A percentile compares a stretch with the other conserved stretches of the same genome.
phyloP scores from a whole-genome alignment of 2,797 vertebrate species.

The Sebastes trivittatus region DNA sequence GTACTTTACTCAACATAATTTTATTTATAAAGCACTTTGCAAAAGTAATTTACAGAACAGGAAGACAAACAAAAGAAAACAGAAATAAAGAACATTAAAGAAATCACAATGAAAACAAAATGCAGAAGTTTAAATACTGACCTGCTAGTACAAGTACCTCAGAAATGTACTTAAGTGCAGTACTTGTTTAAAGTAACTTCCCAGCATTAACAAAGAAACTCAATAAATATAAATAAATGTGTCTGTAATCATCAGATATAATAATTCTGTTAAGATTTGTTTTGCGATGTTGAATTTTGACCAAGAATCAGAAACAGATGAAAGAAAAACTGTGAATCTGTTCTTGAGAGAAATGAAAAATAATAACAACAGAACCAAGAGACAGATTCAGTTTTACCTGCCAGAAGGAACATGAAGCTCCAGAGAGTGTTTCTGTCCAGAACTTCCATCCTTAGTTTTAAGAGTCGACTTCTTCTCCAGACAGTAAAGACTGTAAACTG shows the following conservation, averaged over 20 bases:
- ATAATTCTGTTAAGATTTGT: background rate
- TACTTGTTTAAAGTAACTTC: background rate
- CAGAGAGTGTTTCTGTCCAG: background rate
- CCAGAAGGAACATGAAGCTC: background rate
- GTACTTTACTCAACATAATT: too few relatives aligned
- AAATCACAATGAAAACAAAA: too few relatives aligned
- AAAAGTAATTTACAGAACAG: background rate
- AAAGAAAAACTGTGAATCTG: background rate
- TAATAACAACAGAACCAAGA: background rate
- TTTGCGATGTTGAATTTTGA: background rate
- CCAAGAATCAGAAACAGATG: background rate
- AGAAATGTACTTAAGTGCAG: background rate
- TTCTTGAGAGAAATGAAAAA: background rate
- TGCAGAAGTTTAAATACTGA: background rate
- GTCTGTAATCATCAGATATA: background rate
- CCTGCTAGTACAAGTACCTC: background rate
- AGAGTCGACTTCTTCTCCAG: background rate
- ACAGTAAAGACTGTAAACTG: background rate
- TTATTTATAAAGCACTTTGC: too few relatives aligned
- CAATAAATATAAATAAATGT: background rate
- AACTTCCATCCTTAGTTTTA: background rate
- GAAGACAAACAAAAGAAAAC: background rate
- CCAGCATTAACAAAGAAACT: too few relatives aligned
- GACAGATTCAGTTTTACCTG: background rate
- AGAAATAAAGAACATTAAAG: background rate